Evolutionary conservation across 2,888 invertebrate species (phyloP).

Genomic region (Apotomis turbidana): DNA sequence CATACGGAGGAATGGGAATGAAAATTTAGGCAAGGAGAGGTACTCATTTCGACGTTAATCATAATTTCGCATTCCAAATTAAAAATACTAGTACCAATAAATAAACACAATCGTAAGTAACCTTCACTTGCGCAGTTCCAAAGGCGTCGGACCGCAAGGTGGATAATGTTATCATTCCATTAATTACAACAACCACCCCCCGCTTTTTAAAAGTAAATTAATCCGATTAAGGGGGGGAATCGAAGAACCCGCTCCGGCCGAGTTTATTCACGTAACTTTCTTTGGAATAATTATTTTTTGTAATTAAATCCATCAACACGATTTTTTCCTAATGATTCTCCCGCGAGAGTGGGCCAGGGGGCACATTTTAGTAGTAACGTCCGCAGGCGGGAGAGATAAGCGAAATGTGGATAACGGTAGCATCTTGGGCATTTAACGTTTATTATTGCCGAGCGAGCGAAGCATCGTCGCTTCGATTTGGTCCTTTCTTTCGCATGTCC

Average conservation of each 20-base stretch:
- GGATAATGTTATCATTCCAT: conserved; percentile 83
- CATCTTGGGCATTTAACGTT: not conserved
- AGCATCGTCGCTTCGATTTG: too few relatives aligned
- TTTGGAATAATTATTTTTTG: conserved; percentile 84
- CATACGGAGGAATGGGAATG: too few relatives aligned
- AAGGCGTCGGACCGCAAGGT: conserved; percentile 76
- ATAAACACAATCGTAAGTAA: conserved; percentile 7
- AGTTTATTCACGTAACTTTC: conserved; percentile 83
- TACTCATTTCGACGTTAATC: too few relatives aligned
- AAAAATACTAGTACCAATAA: too few relatives aligned
- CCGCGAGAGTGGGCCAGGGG: conserved; percentile 67
- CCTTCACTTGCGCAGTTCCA: conserved; percentile 50
- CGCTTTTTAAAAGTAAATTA: conserved; percentile 83
- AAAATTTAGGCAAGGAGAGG: too few relatives aligned
- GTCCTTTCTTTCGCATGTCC: too few relatives aligned
- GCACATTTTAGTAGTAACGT: conserved; percentile 65
- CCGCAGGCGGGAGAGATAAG: conserved; percentile 50
- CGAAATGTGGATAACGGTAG: conserved; percentile 40
- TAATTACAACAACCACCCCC: conserved; percentile 82
- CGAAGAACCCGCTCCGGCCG: conserved; percentile 81
- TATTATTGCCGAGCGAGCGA: too few relatives aligned
- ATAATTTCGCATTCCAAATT: too few relatives aligned
- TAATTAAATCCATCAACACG: conserved; percentile 85
- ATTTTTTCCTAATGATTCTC: conserved; percentile 84
- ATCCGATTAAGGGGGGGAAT: conserved; percentile 83